Percentiles rank a stretch among this genome's conserved stretches.
Evolutionary conservation across 2,888 invertebrate genomes (phyloP).

Genomic region (Cheilosia grossa): DNA sequence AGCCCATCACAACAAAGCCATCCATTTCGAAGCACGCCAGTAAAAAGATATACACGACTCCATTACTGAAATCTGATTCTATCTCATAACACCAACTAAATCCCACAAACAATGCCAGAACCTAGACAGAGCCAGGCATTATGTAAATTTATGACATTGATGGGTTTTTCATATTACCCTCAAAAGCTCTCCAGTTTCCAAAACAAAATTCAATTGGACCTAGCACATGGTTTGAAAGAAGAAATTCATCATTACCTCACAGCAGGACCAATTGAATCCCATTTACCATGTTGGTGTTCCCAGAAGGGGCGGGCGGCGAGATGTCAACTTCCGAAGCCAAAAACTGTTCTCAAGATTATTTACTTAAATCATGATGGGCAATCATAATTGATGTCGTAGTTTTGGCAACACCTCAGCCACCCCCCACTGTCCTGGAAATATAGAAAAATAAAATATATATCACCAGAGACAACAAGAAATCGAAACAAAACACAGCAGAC

Average conservation of each 20-base stretch:
- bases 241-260: slow-evolving; percentile 37
- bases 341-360: slow-evolving; percentile 57
- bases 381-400: slow-evolving; percentile 52
- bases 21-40: not conserved
- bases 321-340: slow-evolving; percentile 30
- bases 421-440: slow-evolving; percentile 1
- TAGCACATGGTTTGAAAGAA: not conserved
- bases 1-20: not conserved
- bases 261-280: slow-evolving; percentile 39
- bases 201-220: slow-evolving; percentile 12
- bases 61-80: slow-evolving; percentile 6
- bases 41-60: not conserved
- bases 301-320: not conserved
- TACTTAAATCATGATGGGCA: slow-evolving; percentile 63
- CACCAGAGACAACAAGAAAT: slow-evolving; percentile 22
- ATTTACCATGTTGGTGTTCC: slow-evolving; percentile 12
- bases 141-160: slow-evolving; percentile 27
- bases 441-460: slow-evolving; percentile 1
- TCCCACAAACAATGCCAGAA: slow-evolving; percentile 1
- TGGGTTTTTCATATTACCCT: slow-evolving; percentile 8
- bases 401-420: not conserved
- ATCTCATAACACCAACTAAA: not conserved
- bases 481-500: slow-evolving; percentile 2
- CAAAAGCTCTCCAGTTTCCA: slow-evolving; percentile 12
- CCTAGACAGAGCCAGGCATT: slow-evolving; percentile 7